Evolutionary conservation across 2,888 invertebrate genomes (phyloP), one percentile per base, ranked within the genome.

Genomic region (Amblyjoppa proteus): DNA sequence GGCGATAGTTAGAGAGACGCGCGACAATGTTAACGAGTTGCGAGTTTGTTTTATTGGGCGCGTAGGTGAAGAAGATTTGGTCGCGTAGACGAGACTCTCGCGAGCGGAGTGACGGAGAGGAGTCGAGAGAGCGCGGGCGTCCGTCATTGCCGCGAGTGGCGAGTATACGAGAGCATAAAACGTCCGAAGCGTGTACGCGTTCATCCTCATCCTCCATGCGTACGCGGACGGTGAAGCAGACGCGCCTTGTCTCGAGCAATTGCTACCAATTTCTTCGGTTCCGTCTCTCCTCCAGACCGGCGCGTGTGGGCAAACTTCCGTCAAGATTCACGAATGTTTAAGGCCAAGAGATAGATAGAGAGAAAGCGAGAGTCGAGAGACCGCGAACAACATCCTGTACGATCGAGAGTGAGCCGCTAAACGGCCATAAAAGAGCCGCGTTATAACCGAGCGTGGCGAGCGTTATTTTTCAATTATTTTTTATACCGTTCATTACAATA

Each of bases 261-360:
- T 90, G 89, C 87, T 85, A 87, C 88, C 86, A 80, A 84, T 87
- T 83, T 85, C 80, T 74, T 68, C 68, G 58, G 53, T 80, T 69
- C 64, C 31, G 31, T 68, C 68, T 38, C 73, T 74, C 61, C 38
- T 56, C 45, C 68, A 58, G 58, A 75, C 64, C 83, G 83, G 84
- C 75, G 71, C 85, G 89, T 89, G 90, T 90, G 90, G 90, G 90
- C 90, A 89, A 89, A 89, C 90, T 90, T 90, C 90, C 90, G 90
- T 87, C 84, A 77, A 79, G 85, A 88, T 85, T 87, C 76, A 81
- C 85, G 70, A 83, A 86, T 80, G 86, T 73, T 64, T 64, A 64
- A 68, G 53, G 58, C 51, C 69, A 56, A 34, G 56, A 58, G 66
- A 61, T 11, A 53, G 58, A 25, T 20, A 75, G 20, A 49, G 66